These are phyloP conservation scores for Leptinotarsa lineolata DNA, from an alignment of 1,140 invertebrate genomes.

Conservation along the genomic window DNA sequence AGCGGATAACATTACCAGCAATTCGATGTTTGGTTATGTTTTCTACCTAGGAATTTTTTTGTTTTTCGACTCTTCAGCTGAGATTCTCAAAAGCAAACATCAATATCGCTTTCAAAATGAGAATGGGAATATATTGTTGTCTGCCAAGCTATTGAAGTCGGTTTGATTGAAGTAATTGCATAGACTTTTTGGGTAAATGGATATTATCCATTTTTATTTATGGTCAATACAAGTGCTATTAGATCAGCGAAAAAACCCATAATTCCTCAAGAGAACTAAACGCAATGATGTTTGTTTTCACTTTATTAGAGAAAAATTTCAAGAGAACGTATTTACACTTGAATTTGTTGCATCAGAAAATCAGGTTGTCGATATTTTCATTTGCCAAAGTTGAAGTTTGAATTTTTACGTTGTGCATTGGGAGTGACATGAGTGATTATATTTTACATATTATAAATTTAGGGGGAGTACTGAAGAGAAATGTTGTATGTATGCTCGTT, in stretches of 20 bases:
- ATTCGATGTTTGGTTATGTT: too few relatives aligned
- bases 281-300: constrained; percentile 28
- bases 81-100: too few relatives aligned
- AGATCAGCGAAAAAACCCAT: constrained; percentile 25
- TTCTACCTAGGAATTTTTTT: too few relatives aligned
- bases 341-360: background rate
- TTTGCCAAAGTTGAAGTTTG: background rate
- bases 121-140: background rate
- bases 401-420: background rate
- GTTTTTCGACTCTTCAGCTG: too few relatives aligned
- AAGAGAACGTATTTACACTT: background rate
- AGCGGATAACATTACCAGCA: too few relatives aligned
- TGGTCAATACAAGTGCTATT: constrained; percentile 27
- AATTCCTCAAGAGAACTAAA: constrained; percentile 24
- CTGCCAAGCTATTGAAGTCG: background rate
- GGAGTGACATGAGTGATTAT: background rate
- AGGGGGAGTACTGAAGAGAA: background rate
- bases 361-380: background rate
- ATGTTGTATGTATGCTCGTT: too few relatives aligned
- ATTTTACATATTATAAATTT: background rate
- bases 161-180: background rate
- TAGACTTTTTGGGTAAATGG: background rate
- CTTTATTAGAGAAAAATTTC: constrained; percentile 27
- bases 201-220: background rate
- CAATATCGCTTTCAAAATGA: too few relatives aligned